Evolutionary conservation across 2,888 invertebrate species (phyloP), one percentile per base, ranked within the genome.

Genomic region (Drosophila maculinotata): DNA sequence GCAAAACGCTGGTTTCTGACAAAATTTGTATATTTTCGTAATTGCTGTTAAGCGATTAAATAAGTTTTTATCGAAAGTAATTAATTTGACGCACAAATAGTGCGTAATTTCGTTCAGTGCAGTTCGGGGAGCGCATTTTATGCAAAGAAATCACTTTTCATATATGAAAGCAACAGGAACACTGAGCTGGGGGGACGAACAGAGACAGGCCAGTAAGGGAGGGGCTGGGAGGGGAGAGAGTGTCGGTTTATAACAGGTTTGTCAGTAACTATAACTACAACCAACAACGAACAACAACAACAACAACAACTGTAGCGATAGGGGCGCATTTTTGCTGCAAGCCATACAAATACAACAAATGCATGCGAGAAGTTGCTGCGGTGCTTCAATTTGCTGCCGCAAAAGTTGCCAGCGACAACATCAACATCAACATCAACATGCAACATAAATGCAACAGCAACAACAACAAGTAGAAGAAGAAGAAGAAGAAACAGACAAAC

Each of bases 71-170:
- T n/a, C n/a, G n/a, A n/a, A n/a, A n/a, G n/a, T n/a, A n/a, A n/a
- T n/a, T n/a, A n/a, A n/a, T n/a, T n/a, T n/a, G n/a, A n/a, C n/a
- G n/a, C n/a, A n/a, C n/a, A n/a, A n/a, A n/a, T n/a, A n/a, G n/a
- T n/a, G n/a, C n/a, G n/a, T n/a, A n/a, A n/a, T 69, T 83, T 67
- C 49, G 35, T 14, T 7, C 49, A 63, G 81, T 84, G 79, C 20
- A 14, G 10, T 38, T 36, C 58, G 35, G 54, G 35, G 31, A 62
- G 45, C 52, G 63, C 41, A 54, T 78, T 79, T 88, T 83, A 76
- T 85, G 79, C 85, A 82, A 79, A 85, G 85, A 85, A 87, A 85
- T 85, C 87, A 88, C 85, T 87, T 87, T 87, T 88, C 85, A 79
- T 84, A 77, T 69, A 70, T 58, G 76, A 79, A 63, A 79, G 82